Evolutionary conservation across 2,797 vertebrate genomes (phyloP).

Genomic region (Danio kyathit): DNA sequence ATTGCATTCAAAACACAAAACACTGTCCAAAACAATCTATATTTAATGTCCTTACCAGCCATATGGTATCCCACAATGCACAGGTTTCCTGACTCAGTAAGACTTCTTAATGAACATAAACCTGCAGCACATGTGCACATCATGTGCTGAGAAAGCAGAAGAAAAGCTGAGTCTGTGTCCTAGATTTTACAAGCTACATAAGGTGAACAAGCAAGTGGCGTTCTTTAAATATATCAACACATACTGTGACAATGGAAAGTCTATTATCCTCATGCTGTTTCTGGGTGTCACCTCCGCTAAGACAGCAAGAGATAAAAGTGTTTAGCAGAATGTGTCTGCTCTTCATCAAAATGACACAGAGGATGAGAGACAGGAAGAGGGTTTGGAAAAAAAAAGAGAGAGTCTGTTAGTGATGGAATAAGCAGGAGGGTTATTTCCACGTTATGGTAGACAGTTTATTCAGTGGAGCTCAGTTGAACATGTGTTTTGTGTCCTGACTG

Average conservation of each 20-base stretch:
- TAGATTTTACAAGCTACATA: conserved; percentile 37
- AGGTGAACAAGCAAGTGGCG: conserved; percentile 18
- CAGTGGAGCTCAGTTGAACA: conserved; percentile 12
- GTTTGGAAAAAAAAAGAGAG: conserved; percentile 11
- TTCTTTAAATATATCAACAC: conserved; percentile 10
- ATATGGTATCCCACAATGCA: conserved; percentile 1
- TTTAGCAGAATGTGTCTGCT: conserved; percentile 42
- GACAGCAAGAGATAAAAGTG: conserved; percentile 29
- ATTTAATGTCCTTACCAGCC: neutral
- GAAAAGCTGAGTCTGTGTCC: conserved; percentile 20
- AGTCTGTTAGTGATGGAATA: conserved; percentile 8
- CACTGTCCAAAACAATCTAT: neutral
- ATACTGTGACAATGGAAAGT: conserved; percentile 31
- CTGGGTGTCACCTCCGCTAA: conserved; percentile 41
- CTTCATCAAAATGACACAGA: conserved; percentile 41
- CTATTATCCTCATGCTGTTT: conserved; percentile 13
- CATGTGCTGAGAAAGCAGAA: conserved; percentile 22
- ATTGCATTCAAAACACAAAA: neutral
- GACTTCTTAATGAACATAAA: neutral
- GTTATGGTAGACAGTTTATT: conserved; percentile 9
- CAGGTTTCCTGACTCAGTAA: conserved; percentile 22
- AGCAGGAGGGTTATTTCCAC: conserved; percentile 10
- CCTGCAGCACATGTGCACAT: neutral
- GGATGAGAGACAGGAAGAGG: conserved; percentile 30
- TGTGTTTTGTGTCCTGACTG: conserved; percentile 9